phyloP scores from a whole-genome alignment of 2,888 invertebrate genomes.

The Agonopterix alstromeriana region DNA sequence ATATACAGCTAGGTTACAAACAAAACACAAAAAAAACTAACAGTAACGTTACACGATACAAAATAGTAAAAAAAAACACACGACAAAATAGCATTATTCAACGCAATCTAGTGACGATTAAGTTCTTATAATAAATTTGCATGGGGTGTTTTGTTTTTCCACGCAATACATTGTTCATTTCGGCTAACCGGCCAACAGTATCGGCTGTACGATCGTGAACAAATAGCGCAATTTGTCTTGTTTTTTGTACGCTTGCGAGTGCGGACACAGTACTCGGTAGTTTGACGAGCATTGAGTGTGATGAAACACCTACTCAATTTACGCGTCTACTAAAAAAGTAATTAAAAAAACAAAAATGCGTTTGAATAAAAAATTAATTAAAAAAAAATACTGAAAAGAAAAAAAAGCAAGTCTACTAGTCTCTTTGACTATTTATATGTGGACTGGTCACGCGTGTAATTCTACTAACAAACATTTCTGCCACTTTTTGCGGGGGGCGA shows the following conservation, averaged over 20 bases:
- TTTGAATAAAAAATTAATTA: too few relatives aligned
- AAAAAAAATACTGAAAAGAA: too few relatives aligned
- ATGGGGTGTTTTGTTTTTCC: conserved; percentile 24
- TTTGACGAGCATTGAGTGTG: neutral
- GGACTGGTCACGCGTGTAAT: too few relatives aligned
- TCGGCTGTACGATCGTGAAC: conserved; percentile 50
- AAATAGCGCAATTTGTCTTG: conserved; percentile 62
- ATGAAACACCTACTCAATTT: too few relatives aligned
- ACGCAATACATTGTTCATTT: conserved; percentile 42
- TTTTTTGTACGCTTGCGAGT: conserved; percentile 35
- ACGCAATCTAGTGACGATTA: conserved; percentile 10
- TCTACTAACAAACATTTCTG: too few relatives aligned
- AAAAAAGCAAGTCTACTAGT: too few relatives aligned
- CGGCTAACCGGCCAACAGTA: conserved; percentile 43
- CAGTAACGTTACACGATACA: neutral
- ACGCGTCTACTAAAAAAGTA: too few relatives aligned
- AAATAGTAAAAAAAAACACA: neutral
- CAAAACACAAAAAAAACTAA: neutral
- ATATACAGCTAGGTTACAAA: neutral
- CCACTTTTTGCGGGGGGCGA: too few relatives aligned
- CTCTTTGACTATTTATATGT: too few relatives aligned
- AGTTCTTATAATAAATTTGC: conserved; percentile 14
- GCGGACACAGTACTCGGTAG: conserved; percentile 18
- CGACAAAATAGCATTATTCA: conserved; percentile 1
- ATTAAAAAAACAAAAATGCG: too few relatives aligned